These are phyloP conservation scores for Clupea harengus DNA, from an alignment of 2,113 vertebrate genomes.

Conservation along the genomic window DNA sequence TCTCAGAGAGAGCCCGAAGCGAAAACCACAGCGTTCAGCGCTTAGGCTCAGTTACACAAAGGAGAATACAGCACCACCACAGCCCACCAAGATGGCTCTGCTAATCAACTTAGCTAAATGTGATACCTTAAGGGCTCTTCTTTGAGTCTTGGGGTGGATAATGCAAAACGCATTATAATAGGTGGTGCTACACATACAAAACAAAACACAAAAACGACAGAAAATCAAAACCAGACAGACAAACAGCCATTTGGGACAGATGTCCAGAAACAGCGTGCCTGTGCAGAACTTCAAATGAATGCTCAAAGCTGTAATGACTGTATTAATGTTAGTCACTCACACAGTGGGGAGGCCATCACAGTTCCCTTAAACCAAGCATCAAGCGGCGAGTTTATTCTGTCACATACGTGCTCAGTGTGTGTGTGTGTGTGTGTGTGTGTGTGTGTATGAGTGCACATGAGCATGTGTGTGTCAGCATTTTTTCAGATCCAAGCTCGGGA, in stretches of 20 bases:
- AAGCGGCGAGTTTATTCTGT: neutral
- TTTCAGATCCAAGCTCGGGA: neutral
- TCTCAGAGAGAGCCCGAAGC: neutral
- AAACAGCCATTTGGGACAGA: neutral
- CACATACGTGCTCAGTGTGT: neutral
- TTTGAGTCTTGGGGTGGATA: slow-evolving; percentile 6
- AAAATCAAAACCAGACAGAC: slow-evolving; percentile 27
- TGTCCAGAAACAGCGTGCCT: neutral
- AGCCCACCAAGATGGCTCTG: slow-evolving; percentile 28
- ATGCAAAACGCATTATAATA: neutral
- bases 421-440: neutral
- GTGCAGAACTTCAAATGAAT: slow-evolving; percentile 7
- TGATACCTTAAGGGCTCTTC: slow-evolving; percentile 47
- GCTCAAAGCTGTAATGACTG: slow-evolving; percentile 17
- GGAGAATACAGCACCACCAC: slow-evolving; percentile 13
- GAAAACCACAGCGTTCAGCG: slow-evolving; percentile 45
- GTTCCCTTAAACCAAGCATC: neutral
- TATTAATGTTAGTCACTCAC: slow-evolving; percentile 18
- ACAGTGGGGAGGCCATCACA: slow-evolving; percentile 7
- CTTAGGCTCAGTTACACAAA: slow-evolving; percentile 36
- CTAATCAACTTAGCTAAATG: slow-evolving; percentile 43
- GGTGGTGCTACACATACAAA: slow-evolving; percentile 35
- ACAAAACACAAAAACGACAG: slow-evolving; percentile 29
- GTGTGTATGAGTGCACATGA: neutral
- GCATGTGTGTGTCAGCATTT: slow-evolving; percentile 1